Conservation (phyloP, 2,888 invertebrate genomes). For the Xestobium rufovillosum region DNA sequence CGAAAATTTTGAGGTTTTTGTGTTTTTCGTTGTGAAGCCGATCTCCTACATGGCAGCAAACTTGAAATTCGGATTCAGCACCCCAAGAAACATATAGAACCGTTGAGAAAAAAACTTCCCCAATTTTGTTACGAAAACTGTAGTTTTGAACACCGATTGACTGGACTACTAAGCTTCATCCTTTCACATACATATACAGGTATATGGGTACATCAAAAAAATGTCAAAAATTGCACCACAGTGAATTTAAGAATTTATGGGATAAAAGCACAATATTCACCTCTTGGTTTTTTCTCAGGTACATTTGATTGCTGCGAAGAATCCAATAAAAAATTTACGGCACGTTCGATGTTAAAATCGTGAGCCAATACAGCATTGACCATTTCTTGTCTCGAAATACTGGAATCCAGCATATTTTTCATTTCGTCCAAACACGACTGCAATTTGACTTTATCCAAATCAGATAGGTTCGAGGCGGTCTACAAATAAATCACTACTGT, state of each 20-base stretch:
- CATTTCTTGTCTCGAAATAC: conserved; percentile 61
- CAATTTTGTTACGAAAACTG: too few relatives aligned
- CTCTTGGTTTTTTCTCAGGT: conserved; percentile 35
- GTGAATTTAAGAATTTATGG: conserved; percentile 12
- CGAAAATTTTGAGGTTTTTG: too few relatives aligned
- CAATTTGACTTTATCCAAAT: conserved; percentile 65
- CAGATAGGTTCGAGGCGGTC: conserved; percentile 48
- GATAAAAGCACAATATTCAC: conserved; percentile 29
- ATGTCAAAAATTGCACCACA: conserved; percentile 20
- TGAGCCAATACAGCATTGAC: conserved; percentile 63
- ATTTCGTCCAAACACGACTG: conserved; percentile 80
- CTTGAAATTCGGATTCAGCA: too few relatives aligned
- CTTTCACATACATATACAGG: conserved; percentile 10
- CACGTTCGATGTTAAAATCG: conserved; percentile 64
- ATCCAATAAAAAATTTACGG: conserved; percentile 59
- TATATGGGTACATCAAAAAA: conserved; percentile 17
- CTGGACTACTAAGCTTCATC: not conserved
- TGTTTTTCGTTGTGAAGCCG: too few relatives aligned
- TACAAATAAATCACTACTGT: too few relatives aligned
- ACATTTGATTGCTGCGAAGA: conserved; percentile 23
- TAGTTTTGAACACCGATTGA: too few relatives aligned
- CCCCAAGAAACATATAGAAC: too few relatives aligned
- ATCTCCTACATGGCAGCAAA: too few relatives aligned
- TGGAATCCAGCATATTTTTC: conserved; percentile 69
- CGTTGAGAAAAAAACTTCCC: too few relatives aligned